phyloP scores from a whole-genome alignment of 2,797 vertebrate genomes.

The Syngnathus rostellatus region DNA sequence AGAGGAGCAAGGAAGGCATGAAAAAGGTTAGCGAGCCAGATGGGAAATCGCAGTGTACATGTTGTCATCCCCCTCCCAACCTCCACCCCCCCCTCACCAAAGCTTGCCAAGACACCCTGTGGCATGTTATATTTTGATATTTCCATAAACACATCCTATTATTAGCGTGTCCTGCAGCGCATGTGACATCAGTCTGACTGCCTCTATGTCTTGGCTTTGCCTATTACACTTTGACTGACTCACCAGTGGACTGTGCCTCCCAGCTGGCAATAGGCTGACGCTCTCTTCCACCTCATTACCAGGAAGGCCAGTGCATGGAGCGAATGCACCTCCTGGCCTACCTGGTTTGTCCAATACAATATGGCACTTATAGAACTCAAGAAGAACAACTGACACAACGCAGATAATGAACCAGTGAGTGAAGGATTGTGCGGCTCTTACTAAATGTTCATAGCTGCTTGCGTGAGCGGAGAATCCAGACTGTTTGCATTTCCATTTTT shows the following conservation, averaged over 20 bases:
- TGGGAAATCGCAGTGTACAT: conserved; percentile 31
- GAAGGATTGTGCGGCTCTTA: conserved; percentile 21
- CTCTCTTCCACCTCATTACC: conserved; percentile 63
- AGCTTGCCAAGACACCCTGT: conserved; percentile 43
- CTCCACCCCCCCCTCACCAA: conserved; percentile 17
- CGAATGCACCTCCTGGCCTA: conserved; percentile 44
- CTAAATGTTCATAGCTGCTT: conserved; percentile 14
- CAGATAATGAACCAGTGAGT: conserved; percentile 37
- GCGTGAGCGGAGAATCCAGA: conserved; percentile 22
- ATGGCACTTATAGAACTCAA: conserved; percentile 38
- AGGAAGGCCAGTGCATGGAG: conserved; percentile 49
- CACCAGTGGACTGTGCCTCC: conserved; percentile 57
- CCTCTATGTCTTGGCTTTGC: conserved; percentile 51
- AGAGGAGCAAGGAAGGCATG: conserved; percentile 4
- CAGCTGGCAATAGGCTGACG: conserved; percentile 57
- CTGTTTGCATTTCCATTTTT: conserved; percentile 25
- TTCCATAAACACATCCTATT: conserved; percentile 64
- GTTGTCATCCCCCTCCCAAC: background rate
- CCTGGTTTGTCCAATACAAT: conserved; percentile 47
- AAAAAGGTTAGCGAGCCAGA: conserved; percentile 17
- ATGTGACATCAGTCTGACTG: conserved; percentile 57
- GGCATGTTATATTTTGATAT: conserved; percentile 55
- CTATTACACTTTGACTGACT: conserved; percentile 65
- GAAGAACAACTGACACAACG: conserved; percentile 37
- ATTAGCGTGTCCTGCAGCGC: conserved; percentile 61